Evolutionary conservation across 35 echinoderm and acorn worm genomes (phyloP).

Genomic region (Holothuria glaberrima): DNA sequence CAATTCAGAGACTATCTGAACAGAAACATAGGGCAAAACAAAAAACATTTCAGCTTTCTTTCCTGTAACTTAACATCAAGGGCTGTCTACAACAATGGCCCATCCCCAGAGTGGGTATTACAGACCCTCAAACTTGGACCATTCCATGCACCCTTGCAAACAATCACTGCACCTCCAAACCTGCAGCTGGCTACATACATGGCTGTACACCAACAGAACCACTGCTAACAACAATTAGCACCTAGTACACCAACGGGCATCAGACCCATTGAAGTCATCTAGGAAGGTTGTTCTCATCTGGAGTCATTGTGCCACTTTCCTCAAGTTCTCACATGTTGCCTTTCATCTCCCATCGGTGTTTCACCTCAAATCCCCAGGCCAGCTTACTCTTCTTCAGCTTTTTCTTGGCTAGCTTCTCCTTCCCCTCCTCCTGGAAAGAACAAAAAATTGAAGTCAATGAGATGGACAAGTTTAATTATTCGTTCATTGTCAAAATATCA

Average conservation of each 20-base stretch:
- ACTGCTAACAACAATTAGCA: neutral
- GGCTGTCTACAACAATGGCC: too few relatives aligned
- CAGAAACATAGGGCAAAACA: too few relatives aligned
- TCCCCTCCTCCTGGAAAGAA: constrained; percentile 68
- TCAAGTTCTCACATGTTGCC: constrained; percentile 81
- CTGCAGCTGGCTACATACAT: too few relatives aligned
- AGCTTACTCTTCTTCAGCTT: constrained; percentile 84
- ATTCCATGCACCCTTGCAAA: neutral
- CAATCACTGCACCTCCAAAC: too few relatives aligned
- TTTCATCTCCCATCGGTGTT: constrained; percentile 99
- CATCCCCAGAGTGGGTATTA: too few relatives aligned
- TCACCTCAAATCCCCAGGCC: constrained; percentile 92
- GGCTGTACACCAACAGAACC: neutral
- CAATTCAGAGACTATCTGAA: too few relatives aligned
- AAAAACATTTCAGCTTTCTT: neutral
- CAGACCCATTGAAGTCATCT: too few relatives aligned
- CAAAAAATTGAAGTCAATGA: neutral
- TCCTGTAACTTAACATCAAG: neutral
- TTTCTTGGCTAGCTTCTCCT: constrained; percentile 58
- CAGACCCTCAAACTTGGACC: neutral
- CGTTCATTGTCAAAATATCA: too few relatives aligned
- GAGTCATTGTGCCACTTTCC: too few relatives aligned
- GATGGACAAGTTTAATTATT: too few relatives aligned
- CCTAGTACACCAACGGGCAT: too few relatives aligned
- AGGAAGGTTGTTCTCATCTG: too few relatives aligned